Percentiles rank a stretch among this genome's conserved stretches.
phyloP scores from a whole-genome alignment of 1,140 invertebrate species.

The Diabrotica undecimpunctata region DNA sequence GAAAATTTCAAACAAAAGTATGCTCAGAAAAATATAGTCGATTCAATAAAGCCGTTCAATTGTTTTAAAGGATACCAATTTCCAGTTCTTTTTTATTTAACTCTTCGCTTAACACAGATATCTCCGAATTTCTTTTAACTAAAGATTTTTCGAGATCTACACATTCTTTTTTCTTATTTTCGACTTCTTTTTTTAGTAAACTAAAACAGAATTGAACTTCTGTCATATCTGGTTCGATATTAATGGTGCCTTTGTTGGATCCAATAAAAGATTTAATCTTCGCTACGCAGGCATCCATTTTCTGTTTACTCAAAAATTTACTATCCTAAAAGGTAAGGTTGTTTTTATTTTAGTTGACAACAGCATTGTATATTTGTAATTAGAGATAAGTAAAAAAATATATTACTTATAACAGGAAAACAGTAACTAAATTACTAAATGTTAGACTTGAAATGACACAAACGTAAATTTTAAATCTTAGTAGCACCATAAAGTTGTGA shows the following conservation, averaged over 20 bases:
- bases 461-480: no score
- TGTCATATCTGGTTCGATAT: slow-evolving; percentile 7
- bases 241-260: slow-evolving; percentile 1
- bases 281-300: slow-evolving; percentile 4
- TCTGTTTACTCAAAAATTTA: slow-evolving; percentile 3
- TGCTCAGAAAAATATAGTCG: no score
- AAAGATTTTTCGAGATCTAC: slow-evolving; percentile 6
- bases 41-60: no score
- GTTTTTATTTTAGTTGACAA: background rate
- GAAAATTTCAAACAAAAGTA: no score
- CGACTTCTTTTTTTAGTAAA: slow-evolving; percentile 15
- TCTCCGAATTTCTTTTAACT: background rate
- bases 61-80: slow-evolving; percentile 46
- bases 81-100: slow-evolving; percentile 38
- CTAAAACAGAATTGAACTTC: slow-evolving; percentile 26
- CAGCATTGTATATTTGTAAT: no score
- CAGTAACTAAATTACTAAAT: no score
- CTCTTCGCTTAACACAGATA: background rate
- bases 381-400: no score
- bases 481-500: no score
- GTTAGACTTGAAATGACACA: no score
- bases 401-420: no score
- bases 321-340: background rate
- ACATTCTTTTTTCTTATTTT: slow-evolving; percentile 9
- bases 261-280: slow-evolving; percentile 13